These are phyloP conservation scores for Diabrotica undecimpunctata DNA, from an alignment of 1,140 invertebrate species.

Conservation along the genomic window DNA sequence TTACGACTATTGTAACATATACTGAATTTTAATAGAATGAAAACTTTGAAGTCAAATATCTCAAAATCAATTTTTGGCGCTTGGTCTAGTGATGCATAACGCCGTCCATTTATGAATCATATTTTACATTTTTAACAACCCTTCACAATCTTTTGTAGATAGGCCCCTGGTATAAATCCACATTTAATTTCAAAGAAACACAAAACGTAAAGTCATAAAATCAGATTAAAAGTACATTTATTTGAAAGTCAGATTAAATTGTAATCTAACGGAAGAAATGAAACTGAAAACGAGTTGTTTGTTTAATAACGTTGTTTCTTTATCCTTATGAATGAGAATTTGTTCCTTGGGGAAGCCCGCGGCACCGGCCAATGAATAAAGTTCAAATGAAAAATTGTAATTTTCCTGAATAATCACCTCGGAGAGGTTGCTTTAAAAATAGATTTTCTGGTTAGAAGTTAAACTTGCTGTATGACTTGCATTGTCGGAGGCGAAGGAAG, in stretches of 20 bases:
- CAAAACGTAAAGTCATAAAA: not conserved
- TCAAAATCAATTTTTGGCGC: no score
- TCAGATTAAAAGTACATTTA: not conserved
- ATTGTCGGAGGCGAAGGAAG: no score
- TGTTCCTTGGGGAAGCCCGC: not conserved
- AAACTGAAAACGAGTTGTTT: constrained; percentile 2
- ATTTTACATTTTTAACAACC: no score
- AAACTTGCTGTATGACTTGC: no score
- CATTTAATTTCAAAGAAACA: not conserved
- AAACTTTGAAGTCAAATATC: no score
- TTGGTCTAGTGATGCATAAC: no score
- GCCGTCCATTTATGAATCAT: no score
- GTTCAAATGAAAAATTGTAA: not conserved
- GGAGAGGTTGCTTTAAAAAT: no score
- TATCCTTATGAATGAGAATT: not conserved
- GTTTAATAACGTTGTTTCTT: constrained; percentile 1
- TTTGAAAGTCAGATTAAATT: not conserved
- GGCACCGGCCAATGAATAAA: not conserved
- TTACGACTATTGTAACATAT: no score
- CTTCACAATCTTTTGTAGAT: no score
- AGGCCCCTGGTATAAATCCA: not conserved
- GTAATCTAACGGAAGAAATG: not conserved
- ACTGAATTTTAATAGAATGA: no score
- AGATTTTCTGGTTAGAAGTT: no score
- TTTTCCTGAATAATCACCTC: not conserved